These are phyloP conservation scores for Cepaea nemoralis DNA, from an alignment of 1,140 invertebrate genomes.

Conservation along the genomic window DNA sequence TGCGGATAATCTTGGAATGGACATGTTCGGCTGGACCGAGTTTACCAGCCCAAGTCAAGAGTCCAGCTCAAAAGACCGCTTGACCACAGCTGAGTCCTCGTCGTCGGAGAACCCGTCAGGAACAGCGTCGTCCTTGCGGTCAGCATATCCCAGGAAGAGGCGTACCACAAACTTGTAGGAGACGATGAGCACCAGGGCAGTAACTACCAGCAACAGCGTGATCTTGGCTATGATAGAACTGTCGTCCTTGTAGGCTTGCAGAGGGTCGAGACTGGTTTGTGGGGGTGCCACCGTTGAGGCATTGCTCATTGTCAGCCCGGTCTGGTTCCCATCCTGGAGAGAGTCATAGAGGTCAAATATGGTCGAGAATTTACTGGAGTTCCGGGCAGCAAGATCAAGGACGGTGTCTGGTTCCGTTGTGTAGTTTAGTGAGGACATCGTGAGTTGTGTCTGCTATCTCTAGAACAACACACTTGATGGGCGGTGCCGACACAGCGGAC, in stretches of 20 bases:
- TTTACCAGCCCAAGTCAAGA: neutral
- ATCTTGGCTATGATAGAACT: slow-evolving; percentile 44
- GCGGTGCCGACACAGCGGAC: too few relatives aligned
- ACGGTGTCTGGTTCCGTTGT: too few relatives aligned
- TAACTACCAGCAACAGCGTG: slow-evolving; percentile 38
- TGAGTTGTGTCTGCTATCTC: too few relatives aligned
- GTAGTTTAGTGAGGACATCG: too few relatives aligned
- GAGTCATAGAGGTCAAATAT: neutral
- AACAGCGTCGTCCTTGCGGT: slow-evolving; percentile 42
- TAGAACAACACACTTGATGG: too few relatives aligned
- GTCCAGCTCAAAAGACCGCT: neutral
- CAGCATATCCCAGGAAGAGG: slow-evolving; percentile 45
- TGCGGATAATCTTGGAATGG: too few relatives aligned
- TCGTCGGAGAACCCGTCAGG: slow-evolving; percentile 33
- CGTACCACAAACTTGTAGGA: slow-evolving; percentile 48
- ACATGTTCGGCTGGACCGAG: neutral
- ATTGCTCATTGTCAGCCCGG: neutral
- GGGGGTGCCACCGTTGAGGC: neutral
- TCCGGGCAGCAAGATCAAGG: neutral
- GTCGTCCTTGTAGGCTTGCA: slow-evolving; percentile 3
- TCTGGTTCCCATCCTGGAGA: neutral
- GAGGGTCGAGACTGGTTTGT: neutral
- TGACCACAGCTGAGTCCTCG: slow-evolving; percentile 30
- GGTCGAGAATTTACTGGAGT: neutral
- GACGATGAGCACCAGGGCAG: slow-evolving; percentile 42